phyloP scores from a whole-genome alignment of 2,888 invertebrate species.

The Heliconius charithonia region DNA sequence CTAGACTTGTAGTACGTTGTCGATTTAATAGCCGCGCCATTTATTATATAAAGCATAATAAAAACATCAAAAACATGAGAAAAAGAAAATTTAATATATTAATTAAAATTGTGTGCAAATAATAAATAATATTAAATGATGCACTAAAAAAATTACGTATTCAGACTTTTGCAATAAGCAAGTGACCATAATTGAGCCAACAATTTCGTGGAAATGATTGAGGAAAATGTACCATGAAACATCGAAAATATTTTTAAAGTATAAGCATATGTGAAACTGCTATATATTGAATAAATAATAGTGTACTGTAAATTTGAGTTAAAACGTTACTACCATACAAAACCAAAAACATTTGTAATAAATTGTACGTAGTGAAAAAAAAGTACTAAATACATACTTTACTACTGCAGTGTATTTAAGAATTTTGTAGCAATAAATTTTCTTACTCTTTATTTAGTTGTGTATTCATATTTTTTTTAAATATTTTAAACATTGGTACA shows the following conservation, averaged over 20 bases:
- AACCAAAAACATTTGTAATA: not conserved
- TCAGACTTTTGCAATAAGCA: not conserved
- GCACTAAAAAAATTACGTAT: too few species aligned
- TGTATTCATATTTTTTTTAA: not conserved
- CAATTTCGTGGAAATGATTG: not conserved
- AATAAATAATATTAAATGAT: not conserved
- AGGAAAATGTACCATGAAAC: not conserved
- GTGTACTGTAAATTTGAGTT: not conserved
- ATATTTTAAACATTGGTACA: not conserved
- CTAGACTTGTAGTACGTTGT: not conserved
- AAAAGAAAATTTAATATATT: too few species aligned
- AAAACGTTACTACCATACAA: not conserved
- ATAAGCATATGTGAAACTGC: not conserved
- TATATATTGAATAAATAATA: not conserved
- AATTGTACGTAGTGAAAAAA: not conserved
- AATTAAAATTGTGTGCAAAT: too few species aligned
- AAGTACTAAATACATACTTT: too few species aligned
- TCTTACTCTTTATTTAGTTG: not conserved
- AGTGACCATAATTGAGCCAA: not conserved
- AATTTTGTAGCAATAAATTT: not conserved
- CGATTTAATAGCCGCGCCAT: not conserved
- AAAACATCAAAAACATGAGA: too few species aligned
- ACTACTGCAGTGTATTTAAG: not conserved
- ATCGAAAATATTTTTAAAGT: not conserved
- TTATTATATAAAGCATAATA: not conserved